Evolutionary conservation across 64 coral and sea anemone genomes (phyloP).

Genomic region (Astreopora myriophthalma): DNA sequence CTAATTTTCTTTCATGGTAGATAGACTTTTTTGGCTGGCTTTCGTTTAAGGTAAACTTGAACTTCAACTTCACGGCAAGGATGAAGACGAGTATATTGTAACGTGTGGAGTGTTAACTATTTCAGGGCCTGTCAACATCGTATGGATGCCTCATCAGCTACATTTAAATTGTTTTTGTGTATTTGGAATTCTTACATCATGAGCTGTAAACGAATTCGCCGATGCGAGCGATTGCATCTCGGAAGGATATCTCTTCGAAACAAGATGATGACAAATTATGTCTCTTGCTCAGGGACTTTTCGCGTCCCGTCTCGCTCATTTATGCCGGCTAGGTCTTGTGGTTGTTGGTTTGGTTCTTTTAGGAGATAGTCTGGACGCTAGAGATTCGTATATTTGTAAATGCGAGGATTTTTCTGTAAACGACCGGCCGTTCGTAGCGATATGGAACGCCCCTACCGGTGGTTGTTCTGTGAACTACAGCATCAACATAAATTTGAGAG

Average conservation of each 20-base stretch:
- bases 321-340: not conserved
- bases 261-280: constrained; percentile 52
- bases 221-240: not conserved
- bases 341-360: not conserved
- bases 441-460: constrained; percentile 98
- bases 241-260: constrained; percentile 10
- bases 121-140: not conserved
- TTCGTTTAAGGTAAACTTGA: too few species aligned
- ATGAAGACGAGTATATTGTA: not conserved
- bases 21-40: too few species aligned
- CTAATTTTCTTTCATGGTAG: too few species aligned
- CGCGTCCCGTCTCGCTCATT: not conserved
- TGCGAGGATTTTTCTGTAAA: constrained; percentile 79
- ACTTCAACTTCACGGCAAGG: not conserved
- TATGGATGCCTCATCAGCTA: not conserved
- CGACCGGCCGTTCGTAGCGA: constrained; percentile 89
- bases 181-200: constrained; percentile 63
- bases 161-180: constrained; percentile 4
- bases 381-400: constrained; percentile 53
- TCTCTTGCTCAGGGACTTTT: constrained; percentile 26
- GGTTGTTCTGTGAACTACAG: constrained; percentile 91
- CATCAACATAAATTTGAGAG: constrained; percentile 87
- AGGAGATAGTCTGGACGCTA: not conserved
- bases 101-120: not conserved
- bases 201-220: not conserved